Evolutionary conservation across 2,888 invertebrate genomes (phyloP), one percentile per base, ranked within the genome.

Genomic region (Drosophila limbata): DNA sequence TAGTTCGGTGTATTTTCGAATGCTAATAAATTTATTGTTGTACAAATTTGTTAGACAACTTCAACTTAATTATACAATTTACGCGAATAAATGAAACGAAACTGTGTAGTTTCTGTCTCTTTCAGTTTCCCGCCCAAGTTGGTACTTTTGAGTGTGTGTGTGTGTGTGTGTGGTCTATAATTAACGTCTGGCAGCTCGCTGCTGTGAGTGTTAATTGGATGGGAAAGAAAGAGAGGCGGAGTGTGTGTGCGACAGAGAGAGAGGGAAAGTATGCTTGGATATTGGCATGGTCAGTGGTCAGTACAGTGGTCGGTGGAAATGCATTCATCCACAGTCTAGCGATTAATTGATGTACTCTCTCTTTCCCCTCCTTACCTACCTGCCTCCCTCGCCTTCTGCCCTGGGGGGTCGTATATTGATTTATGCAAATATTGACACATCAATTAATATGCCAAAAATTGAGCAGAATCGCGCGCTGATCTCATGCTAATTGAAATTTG

Each of bases 41-140:
- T 73, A 84, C 89, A 81, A 82, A 89, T 85, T 89, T 89, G 86
- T 86, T 87, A 73, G 78, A 87, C 89, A 86, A 84, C 83, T 88
- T 81, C 56, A 73, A 73, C 73, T 89, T 87, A 89, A 86, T 86
- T 89, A 89, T 72, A 87, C 77, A 71, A 87, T 71, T 87, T 87
- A 87, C 82, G 74, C 75, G 72, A 72, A 81, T 71, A 79, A 86
- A 77, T 81, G 65, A 75, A 77, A 74, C 56, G 59, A 64, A 77
- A 66, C 55, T 63, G 71, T 15, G 19, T 13, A 25, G 17, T 19
- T n/a, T 17, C 25, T 35, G 10, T 52, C 33, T 10, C 21, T 35
- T 13, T 8, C 37, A n/a, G 13, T n/a, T 8, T 8, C 6, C 28
- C 37, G 13, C 9, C 17, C n/a, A 55, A 55, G 44, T 35, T 55